Percentiles rank a stretch among this genome's conserved stretches.
These are phyloP conservation scores for Spisula subtruncata DNA, from an alignment of 2,888 invertebrate genomes.

Conservation along the genomic window DNA sequence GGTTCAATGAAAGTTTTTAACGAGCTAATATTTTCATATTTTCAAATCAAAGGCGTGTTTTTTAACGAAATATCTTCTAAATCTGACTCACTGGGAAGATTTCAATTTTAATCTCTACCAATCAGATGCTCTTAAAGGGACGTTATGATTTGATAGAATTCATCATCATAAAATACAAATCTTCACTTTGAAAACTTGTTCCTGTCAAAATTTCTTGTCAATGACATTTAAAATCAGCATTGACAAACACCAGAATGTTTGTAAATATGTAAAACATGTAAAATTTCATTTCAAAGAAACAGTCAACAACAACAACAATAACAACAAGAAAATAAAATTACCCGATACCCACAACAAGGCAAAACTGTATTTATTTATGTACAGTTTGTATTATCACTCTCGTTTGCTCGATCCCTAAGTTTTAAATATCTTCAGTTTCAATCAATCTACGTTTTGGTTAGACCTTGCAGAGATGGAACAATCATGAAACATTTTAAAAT, in stretches of 20 bases:
- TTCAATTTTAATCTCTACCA: not conserved
- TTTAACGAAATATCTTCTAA: not conserved
- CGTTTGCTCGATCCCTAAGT: no score
- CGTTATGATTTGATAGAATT: not conserved
- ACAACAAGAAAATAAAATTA: not conserved
- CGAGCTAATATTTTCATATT: conserved; percentile 3
- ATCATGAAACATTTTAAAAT: no score
- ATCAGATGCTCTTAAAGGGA: not conserved
- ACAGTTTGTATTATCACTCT: no score
- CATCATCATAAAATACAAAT: no score
- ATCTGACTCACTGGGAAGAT: conserved; percentile 13
- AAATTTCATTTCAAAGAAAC: not conserved
- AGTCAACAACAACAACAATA: not conserved
- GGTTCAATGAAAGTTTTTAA: conserved; percentile 4
- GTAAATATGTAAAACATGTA: no score
- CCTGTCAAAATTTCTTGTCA: not conserved
- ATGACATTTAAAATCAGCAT: not conserved
- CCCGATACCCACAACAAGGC: no score
- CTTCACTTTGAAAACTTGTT: not conserved
- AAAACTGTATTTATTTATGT: no score
- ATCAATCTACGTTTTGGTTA: no score
- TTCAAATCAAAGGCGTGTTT: conserved; percentile 20
- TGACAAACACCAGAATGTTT: no score
- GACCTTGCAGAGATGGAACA: no score
- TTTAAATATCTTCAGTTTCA: no score